phyloP scores from a whole-genome alignment of 2,797 vertebrate species.

The Myripristis jacobus region DNA sequence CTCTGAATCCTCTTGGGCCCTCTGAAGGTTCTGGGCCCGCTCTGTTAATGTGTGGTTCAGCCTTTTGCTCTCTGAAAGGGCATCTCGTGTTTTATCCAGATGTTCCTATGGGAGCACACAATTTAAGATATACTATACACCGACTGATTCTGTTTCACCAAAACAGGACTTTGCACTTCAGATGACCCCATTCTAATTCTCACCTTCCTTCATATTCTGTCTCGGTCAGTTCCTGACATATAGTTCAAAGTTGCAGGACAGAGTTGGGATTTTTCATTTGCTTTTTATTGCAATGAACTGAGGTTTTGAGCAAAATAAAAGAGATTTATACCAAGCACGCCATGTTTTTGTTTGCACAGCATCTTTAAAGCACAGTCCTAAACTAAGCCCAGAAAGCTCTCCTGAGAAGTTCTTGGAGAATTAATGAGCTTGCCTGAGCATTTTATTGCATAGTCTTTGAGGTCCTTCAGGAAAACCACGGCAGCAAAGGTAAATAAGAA shows the following conservation, averaged over 20 bases:
- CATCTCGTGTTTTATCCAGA: conserved; percentile 77
- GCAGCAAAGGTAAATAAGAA: conserved; percentile 69
- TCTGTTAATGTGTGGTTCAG: conserved; percentile 78
- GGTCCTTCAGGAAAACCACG: conserved; percentile 66
- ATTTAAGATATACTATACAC: conserved; percentile 13
- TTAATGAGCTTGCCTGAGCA: conserved; percentile 70
- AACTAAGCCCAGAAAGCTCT: conserved; percentile 69
- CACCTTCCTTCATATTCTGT: conserved; percentile 16
- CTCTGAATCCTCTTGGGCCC: conserved; percentile 72
- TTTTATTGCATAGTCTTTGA: conserved; percentile 75
- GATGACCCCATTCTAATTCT: conserved; percentile 17
- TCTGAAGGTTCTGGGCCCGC: conserved; percentile 75
- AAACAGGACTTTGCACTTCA: conserved; percentile 17
- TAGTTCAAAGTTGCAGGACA: conserved; percentile 24
- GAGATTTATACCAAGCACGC: conserved; percentile 68
- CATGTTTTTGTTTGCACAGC: conserved; percentile 78
- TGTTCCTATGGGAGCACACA: conserved; percentile 75
- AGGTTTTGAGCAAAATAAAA: conserved; percentile 57
- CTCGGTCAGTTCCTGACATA: conserved; percentile 34
- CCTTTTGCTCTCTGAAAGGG: conserved; percentile 81
- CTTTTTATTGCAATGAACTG: conserved; percentile 57
- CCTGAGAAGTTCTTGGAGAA: conserved; percentile 71
- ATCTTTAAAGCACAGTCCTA: conserved; percentile 70
- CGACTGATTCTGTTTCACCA: conserved; percentile 24
- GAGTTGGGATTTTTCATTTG: conserved; percentile 27